phyloP scores from a whole-genome alignment of 2,113 vertebrate species.

The Tragelaphus imberbis region DNA sequence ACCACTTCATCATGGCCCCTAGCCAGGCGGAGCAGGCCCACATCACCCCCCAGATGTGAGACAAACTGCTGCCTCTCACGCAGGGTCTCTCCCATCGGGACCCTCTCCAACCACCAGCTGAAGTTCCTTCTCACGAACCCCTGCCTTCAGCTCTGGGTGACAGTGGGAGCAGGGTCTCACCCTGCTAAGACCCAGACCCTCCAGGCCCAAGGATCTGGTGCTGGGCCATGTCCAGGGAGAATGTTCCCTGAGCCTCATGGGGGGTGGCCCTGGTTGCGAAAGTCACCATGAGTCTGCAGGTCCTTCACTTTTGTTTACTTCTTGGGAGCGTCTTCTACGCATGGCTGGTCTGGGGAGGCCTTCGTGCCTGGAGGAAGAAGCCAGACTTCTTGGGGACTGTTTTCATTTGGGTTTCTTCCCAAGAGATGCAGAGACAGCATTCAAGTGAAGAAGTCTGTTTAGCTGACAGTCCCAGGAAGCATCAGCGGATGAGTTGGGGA shows the following conservation, averaged over 20 bases:
- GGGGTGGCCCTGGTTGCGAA: neutral
- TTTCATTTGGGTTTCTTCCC: neutral
- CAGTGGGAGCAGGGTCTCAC: neutral
- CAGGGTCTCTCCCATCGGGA: neutral
- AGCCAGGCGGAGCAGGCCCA: neutral
- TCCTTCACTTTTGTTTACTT: constrained; percentile 46
- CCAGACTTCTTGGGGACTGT: neutral
- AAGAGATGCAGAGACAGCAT: neutral
- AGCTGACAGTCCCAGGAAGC: neutral
- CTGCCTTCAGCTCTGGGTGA: no score
- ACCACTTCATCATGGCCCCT: rapidly evolving
- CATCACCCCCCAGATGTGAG: neutral
- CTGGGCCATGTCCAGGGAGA: neutral
- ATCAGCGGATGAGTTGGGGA: neutral
- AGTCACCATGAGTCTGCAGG: neutral
- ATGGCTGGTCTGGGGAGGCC: neutral
- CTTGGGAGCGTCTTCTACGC: neutral
- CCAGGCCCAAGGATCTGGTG: neutral
- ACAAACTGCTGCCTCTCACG: neutral
- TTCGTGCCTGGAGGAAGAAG: neutral
- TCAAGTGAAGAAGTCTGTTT: neutral
- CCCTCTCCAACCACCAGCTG: neutral
- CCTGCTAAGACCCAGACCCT: neutral
- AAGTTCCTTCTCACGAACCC: neutral
- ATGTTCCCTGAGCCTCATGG: neutral